Base-by-base conservation (phyloP, 1,140 invertebrate genomes). In the Dryas iulia region DNA sequence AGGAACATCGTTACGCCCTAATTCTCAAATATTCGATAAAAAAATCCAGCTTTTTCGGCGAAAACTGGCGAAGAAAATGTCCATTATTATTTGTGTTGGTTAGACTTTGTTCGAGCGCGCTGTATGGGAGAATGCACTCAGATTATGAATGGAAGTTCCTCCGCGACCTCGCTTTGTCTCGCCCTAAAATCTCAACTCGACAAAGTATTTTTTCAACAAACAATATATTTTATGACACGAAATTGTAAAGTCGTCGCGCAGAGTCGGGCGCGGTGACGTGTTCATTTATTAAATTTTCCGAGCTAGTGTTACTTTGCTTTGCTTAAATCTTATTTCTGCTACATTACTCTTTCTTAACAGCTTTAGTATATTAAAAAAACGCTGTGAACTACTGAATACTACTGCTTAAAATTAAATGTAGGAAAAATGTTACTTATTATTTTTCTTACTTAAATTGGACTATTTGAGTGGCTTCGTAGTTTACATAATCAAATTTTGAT, bases 11-110 rank as follows among this genome's bases (percentile, higher is more conserved):
- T 21, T 62, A 18, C 47, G 60, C 18, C 14, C 60, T 53, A 62
- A 53, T 62, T 30, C 26, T 62, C 24, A n/a, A 53, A 62, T 26
- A 30, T 54, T 62, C 60, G 14, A 62, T 30, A 47, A 60, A 60
- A n/a, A 39, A 39, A 7, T 14, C n/a, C 24, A 24, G 53, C 53
- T n/a, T 10, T 26, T 60, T 60, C 14, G 6, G 25, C 11, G 11
- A 21, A 31, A 59, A 35, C 18, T 35, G 31, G 14, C 18, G 8
- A 35, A 33, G 8, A 59, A 26, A 30, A 33, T 63, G 52, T 57
- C 26, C 6, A 18, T n/a, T 52, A 47, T 35, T n/a, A 47, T 24
- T 54, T 25, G 54, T 74, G 70, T 78, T 18, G 39, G 6, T 18
- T 47, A 8, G 6, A 28, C 2, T 47, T 2, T 47, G 14, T 21